phyloP scores from a whole-genome alignment of 1,140 invertebrate species.

The Subanguina moxae region DNA sequence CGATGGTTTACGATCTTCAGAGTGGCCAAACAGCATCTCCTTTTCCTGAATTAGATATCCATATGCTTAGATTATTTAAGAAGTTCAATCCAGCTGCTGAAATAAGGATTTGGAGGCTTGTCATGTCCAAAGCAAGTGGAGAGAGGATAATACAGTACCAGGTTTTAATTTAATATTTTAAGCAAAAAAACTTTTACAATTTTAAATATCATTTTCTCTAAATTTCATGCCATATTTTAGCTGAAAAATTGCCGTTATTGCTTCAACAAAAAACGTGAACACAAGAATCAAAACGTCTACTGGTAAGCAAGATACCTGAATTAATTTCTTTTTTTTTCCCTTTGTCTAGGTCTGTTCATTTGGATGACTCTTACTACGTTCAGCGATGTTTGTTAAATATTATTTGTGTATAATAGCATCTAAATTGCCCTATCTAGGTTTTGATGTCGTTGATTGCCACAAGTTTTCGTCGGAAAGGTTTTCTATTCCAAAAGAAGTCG shows the following conservation, averaged over 20 bases:
- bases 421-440: background rate
- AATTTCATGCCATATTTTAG: background rate
- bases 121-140: background rate
- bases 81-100: background rate
- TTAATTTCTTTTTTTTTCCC: background rate
- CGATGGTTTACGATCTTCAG: conserved; percentile 4
- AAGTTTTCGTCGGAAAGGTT: conserved; percentile 8
- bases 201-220: too few relatives aligned
- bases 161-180: conserved; percentile 1
- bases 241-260: conserved; percentile 10
- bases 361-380: background rate
- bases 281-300: conserved; percentile 5
- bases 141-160: conserved; percentile 7
- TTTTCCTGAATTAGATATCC: conserved; percentile 6
- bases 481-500: background rate
- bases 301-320: background rate
- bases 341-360: conserved; percentile 1
- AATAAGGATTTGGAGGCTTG: conserved; percentile 1
- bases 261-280: conserved; percentile 12
- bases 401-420: too few relatives aligned
- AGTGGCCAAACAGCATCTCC: conserved; percentile 1
- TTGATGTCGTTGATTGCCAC: conserved; percentile 7
- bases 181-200: background rate
- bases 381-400: conserved; percentile 6
- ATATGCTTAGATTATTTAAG: conserved; percentile 5